Evolutionary conservation across 2,113 vertebrate genomes (phyloP).

Genomic region (Taurulus bubalis): DNA sequence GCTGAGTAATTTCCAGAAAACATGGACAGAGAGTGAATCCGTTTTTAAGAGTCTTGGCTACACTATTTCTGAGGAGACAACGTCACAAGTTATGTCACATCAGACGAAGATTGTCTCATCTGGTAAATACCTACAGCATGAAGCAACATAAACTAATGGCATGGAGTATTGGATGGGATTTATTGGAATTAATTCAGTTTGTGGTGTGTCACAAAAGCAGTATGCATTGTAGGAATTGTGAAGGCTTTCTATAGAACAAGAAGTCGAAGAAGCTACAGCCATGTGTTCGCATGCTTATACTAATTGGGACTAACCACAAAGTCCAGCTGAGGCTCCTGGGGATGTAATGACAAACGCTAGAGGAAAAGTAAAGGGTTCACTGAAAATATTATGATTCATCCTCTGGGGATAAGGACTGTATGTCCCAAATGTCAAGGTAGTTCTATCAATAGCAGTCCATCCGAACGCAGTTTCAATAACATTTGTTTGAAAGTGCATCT

Average conservation of each 20-base stretch:
- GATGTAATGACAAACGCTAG: not conserved
- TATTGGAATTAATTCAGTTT: conserved; percentile 4
- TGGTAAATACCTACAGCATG: conserved; percentile 85
- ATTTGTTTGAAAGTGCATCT: not conserved
- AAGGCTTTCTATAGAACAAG: not conserved
- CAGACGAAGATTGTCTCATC: conserved; percentile 80
- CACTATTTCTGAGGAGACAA: conserved; percentile 81
- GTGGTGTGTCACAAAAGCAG: conserved; percentile 16
- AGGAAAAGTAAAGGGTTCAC: not conserved
- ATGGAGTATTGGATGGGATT: conserved; percentile 36
- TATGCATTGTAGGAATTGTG: not conserved
- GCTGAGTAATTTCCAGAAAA: conserved; percentile 87
- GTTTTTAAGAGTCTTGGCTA: conserved; percentile 87
- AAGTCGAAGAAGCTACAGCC: not conserved
- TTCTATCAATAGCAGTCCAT: not conserved
- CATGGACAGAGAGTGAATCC: conserved; percentile 88
- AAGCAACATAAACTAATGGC: conserved; percentile 52
- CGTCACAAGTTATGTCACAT: conserved; percentile 78
- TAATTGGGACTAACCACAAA: not conserved
- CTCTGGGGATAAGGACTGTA: not conserved
- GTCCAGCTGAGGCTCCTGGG: not conserved
- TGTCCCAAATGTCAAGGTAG: not conserved
- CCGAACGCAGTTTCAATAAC: not conserved
- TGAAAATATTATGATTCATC: not conserved
- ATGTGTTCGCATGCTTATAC: not conserved